Percentiles rank a stretch among this genome's conserved stretches.
Conservation (phyloP, 2,113 vertebrate genomes). For the Dipodomys stephensi region DNA sequence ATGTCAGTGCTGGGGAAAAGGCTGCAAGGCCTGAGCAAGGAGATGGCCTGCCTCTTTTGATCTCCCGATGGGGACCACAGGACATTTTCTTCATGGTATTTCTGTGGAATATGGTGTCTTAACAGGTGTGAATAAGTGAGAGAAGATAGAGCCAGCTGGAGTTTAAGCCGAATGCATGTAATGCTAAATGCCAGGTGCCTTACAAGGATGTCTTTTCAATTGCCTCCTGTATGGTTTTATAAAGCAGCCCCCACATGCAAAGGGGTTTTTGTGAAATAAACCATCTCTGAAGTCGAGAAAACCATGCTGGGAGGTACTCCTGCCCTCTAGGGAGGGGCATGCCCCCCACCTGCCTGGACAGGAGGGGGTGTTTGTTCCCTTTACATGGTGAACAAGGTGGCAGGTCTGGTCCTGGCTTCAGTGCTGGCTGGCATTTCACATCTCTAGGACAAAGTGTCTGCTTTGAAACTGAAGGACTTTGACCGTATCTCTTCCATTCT, state of each 20-base stretch:
- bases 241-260: not conserved
- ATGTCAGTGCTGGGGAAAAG: not conserved
- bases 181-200: conserved; percentile 30
- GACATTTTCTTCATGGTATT: conserved; percentile 46
- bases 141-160: conserved; percentile 70
- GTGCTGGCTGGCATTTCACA: not conserved
- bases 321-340: not conserved
- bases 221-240: not conserved
- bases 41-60: conserved; percentile 60
- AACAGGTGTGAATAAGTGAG: conserved; percentile 65
- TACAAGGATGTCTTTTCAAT: not conserved
- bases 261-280: not conserved
- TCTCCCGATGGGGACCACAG: conserved; percentile 61
- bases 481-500: not conserved
- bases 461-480: not conserved
- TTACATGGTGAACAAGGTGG: not conserved
- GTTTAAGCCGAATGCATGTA: conserved; percentile 60
- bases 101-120: conserved; percentile 44
- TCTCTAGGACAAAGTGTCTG: not conserved
- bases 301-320: no score
- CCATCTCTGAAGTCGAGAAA: not conserved
- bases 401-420: not conserved
- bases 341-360: not conserved
- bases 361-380: not conserved
- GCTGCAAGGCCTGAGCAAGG: not conserved